Conservation (phyloP, 2,888 invertebrate genomes). For the Oxyteleia sp. region DNA sequence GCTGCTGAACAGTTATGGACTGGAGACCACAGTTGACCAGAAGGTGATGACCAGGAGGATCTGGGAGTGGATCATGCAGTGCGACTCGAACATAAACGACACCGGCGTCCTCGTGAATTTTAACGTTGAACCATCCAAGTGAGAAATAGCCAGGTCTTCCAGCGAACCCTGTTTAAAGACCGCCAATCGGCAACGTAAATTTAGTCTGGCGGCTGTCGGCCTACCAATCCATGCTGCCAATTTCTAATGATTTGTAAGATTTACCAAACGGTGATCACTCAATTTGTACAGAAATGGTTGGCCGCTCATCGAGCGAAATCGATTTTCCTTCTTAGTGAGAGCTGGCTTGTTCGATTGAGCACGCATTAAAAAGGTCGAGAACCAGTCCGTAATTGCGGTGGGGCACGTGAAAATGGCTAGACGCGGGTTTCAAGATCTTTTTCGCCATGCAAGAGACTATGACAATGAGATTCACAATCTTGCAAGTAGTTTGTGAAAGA, state of each 20-base stretch:
- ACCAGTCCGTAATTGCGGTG: too few relatives aligned
- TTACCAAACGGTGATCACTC: neutral
- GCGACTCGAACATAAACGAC: conserved; percentile 87
- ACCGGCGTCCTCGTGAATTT: conserved; percentile 78
- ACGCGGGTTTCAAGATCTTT: neutral
- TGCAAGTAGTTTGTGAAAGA: conserved; percentile 6
- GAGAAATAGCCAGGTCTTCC: conserved; percentile 81
- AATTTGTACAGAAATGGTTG: neutral
- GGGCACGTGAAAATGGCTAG: neutral
- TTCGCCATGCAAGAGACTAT: neutral
- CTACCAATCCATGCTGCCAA: conserved; percentile 61
- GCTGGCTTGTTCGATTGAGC: neutral
- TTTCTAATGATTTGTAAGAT: conserved; percentile 9
- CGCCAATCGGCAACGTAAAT: conserved; percentile 74
- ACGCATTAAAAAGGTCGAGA: neutral
- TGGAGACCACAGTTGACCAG: conserved; percentile 90
- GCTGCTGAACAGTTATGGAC: conserved; percentile 89
- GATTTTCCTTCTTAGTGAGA: neutral
- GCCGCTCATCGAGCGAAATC: neutral
- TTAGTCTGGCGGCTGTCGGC: conserved; percentile 76
- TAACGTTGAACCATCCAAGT: conserved; percentile 80
- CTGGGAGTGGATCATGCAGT: conserved; percentile 91
- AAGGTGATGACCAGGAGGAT: conserved; percentile 90
- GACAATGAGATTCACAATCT: neutral
- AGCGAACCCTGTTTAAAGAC: conserved; percentile 82